Conservation (phyloP, 2,888 invertebrate species). For the Sceliomorpha sp. region DNA sequence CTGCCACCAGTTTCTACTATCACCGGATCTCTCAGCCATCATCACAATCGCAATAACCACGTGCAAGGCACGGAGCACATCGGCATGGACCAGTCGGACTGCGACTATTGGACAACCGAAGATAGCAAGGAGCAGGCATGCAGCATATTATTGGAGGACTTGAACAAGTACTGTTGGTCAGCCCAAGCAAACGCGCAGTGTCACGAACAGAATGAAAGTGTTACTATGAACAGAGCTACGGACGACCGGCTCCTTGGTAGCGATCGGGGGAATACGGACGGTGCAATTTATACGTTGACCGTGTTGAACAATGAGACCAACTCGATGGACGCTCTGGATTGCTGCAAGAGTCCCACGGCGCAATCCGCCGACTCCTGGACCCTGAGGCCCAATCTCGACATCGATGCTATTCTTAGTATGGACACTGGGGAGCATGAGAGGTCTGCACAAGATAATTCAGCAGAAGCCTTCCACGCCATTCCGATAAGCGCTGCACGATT, state of each 20-base stretch:
- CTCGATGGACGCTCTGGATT: slow-evolving; percentile 77
- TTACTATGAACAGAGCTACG: slow-evolving; percentile 80
- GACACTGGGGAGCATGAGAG: slow-evolving; percentile 84
- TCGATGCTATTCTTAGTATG: slow-evolving; percentile 90
- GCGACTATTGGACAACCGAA: slow-evolving; percentile 85
- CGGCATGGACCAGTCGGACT: slow-evolving; percentile 84
- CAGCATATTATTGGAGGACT: slow-evolving; percentile 86
- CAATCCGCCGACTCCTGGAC: slow-evolving; percentile 85
- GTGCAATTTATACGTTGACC: slow-evolving; percentile 90
- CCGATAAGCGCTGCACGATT: slow-evolving; percentile 76
- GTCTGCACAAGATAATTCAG: slow-evolving; percentile 82
- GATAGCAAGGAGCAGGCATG: slow-evolving; percentile 74
- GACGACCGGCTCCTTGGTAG: slow-evolving; percentile 80
- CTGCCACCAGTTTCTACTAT: slow-evolving; percentile 77
- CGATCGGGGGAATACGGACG: slow-evolving; percentile 81
- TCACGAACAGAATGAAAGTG: slow-evolving; percentile 80
- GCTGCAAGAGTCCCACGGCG: slow-evolving; percentile 81
- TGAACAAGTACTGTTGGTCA: slow-evolving; percentile 91
- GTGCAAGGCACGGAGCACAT: slow-evolving; percentile 79
- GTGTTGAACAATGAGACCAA: slow-evolving; percentile 88
- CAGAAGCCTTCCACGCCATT: slow-evolving; percentile 69
- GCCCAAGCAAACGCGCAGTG: slow-evolving; percentile 70
- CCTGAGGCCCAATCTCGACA: slow-evolving; percentile 86
- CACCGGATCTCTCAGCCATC: slow-evolving; percentile 74
- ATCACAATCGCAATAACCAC: slow-evolving; percentile 63